Conservation (phyloP, 2,113 vertebrate genomes). For the Talpa occidentalis region DNA sequence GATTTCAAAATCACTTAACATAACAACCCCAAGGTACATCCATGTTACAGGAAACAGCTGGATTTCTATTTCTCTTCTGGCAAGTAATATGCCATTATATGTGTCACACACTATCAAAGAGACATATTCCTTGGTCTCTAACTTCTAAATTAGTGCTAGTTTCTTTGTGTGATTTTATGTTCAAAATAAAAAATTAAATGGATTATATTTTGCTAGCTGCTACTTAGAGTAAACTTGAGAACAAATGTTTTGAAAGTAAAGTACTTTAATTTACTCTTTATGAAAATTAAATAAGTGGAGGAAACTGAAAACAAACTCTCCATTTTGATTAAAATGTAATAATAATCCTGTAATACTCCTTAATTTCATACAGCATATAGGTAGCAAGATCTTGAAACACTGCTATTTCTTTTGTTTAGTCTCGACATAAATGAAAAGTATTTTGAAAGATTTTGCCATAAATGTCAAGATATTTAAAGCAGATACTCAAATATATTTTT, state of each 20-base stretch:
- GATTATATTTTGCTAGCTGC: background rate
- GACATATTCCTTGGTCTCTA: background rate
- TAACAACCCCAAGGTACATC: too few species aligned
- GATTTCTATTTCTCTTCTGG: too few species aligned
- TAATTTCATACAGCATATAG: background rate
- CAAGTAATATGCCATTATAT: too few species aligned
- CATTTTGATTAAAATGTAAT: conserved; percentile 8
- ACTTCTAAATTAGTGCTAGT: background rate
- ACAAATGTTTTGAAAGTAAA: background rate
- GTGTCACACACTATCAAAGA: background rate
- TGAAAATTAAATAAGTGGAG: background rate
- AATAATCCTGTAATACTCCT: background rate
- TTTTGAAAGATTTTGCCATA: background rate
- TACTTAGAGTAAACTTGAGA: background rate
- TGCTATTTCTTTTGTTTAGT: background rate
- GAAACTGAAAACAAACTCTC: background rate
- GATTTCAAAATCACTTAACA: too few species aligned
- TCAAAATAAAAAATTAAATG: background rate
- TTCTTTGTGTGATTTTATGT: background rate
- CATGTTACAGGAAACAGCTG: too few species aligned
- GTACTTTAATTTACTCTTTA: background rate
- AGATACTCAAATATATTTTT: background rate
- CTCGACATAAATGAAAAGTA: background rate
- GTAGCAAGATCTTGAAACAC: background rate
- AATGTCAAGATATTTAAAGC: background rate